Evolutionary conservation across 2,888 invertebrate species (phyloP), one percentile per base, ranked within the genome.

Genomic region (Kuschelorhynchus macadamiae): DNA sequence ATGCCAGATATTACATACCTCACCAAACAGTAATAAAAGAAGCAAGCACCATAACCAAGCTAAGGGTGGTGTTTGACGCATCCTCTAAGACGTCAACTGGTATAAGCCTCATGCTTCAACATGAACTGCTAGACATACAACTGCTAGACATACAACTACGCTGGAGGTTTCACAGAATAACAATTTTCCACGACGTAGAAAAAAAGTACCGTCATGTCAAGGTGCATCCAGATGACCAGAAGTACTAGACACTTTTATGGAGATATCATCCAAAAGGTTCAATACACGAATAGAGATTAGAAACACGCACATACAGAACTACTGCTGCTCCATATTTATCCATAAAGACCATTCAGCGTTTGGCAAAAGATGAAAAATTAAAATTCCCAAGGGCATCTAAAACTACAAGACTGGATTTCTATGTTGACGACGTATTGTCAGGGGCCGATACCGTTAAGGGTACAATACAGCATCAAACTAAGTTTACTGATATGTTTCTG

Each of bases 51-150:
- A 39, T 11, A n/a, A 39, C 39, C 11, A 39, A 39, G 14, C 11
- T 39, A 39, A 39, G 39, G 39, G 39, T 39, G 11, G 39, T 39
- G n/a, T 39, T 39, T 39, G 39, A 39, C 11, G 44, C 44, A 16
- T 44, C 17, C 11, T 16, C 17, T 44, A 44, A 16, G 11, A 44
- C 44, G 16, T 8, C 44, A 44, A 44, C 16, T 44, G 44, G 14
- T 18, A 44, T 44, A 8, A 44, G 18, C 17, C 11, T 44, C 2
- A 44, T n/a, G n/a, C n/a, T n/a, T n/a, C n/a, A 44, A 4, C 3
- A 44, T 11, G 11, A 3, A 7, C 5, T 16, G 44, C 11, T 11
- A 17, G 16, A 12, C 16, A 16, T 4, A 11, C 17, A 8, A 16
- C 18, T 3, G 44, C 25, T 25, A 9, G 39, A 39, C 11, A 39